Evolutionary conservation across 2,888 invertebrate species (phyloP), one percentile per base, ranked within the genome.

Genomic region (Linnaemya tessellans): DNA sequence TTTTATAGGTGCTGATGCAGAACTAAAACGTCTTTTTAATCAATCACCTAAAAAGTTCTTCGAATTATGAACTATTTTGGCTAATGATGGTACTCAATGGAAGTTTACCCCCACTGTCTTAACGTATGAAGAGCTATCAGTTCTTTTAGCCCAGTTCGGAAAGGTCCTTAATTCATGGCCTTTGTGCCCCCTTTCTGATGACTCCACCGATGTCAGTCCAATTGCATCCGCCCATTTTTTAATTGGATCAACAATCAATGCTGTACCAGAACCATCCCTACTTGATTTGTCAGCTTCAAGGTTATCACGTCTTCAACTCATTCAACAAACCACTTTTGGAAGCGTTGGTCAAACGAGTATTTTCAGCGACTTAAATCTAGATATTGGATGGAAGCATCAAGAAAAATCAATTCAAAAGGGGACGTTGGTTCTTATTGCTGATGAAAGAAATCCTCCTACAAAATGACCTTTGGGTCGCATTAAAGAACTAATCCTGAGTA

Each of bases 1-100:
- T 22, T 86, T 86, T n/a, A 64, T 77, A 41, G 86, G 75, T 8
- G 75, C 81, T 18, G 46, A 54, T 38, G 38, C 25, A 43, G 77
- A 84, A 20, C 54, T 84, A 8, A 80, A 80, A 38, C 41, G 49
- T 22, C 68, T 75, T 10, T 80, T 75, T 13, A 68, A 10, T 70
- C 64, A 82, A 22, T 54, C 15, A 0, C 56, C 64, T 41, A 46
- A 60, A 4, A 15, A 58, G 49, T 58, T 20, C 22, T 65, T 46
- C 38, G 38, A 43, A 18, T 1, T 75, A 3, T 62, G 38, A 25
- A 11, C 67, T 1, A 20, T 75, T 43, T 62, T 81, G 18, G 60
- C 56, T 11, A 75, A 81, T 51, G 65, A 65, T 38, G 38, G 56
- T 3, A 43, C 70, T 22, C 74, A 81, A 11, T 81, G 75, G 68